Percentiles rank a stretch among this genome's conserved stretches.
Evolutionary conservation across 2,888 invertebrate genomes (phyloP).

Genomic region (Erynnis tages): DNA sequence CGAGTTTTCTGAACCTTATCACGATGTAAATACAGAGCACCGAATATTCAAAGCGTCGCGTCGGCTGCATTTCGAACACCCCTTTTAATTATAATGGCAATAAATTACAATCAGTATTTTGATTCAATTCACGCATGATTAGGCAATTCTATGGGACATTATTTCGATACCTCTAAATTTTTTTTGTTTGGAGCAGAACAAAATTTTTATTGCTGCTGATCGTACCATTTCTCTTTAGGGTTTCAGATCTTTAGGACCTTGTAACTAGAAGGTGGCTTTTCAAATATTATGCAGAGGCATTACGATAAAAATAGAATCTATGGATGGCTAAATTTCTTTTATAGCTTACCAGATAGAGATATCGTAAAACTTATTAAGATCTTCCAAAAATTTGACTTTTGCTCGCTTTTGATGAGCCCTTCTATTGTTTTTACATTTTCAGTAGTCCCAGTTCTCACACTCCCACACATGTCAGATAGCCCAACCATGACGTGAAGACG

Average conservation of each 20-base stretch:
- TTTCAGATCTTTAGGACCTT: too few relatives aligned
- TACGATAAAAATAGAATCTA: too few relatives aligned
- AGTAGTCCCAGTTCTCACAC: slow-evolving; percentile 29
- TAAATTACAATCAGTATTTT: slow-evolving; percentile 76
- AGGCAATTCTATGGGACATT: slow-evolving; percentile 32
- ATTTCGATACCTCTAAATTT: slow-evolving; percentile 1
- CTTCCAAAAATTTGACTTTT: too few relatives aligned
- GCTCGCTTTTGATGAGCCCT: too few relatives aligned
- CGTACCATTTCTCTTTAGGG: too few relatives aligned
- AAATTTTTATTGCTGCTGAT: slow-evolving; percentile 2
- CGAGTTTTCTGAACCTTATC: slow-evolving; percentile 25
- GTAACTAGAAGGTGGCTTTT: too few relatives aligned
- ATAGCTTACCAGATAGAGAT: too few relatives aligned
- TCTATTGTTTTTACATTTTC: not conserved
- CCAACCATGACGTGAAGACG: slow-evolving; percentile 50
- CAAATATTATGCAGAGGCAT: too few relatives aligned
- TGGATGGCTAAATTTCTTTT: too few relatives aligned
- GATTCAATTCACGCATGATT: slow-evolving; percentile 63
- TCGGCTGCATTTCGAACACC: not conserved
- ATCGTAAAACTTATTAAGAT: too few relatives aligned
- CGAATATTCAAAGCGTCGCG: not conserved
- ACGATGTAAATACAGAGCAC: slow-evolving; percentile 20
- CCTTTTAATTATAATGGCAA: slow-evolving; percentile 65
- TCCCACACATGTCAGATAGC: slow-evolving; percentile 46
- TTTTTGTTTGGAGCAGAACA: slow-evolving; percentile 2